Evolutionary conservation across 2,888 invertebrate genomes (phyloP), one percentile per base, ranked within the genome.

Genomic region (Liopterus haemorrhoidalis): DNA sequence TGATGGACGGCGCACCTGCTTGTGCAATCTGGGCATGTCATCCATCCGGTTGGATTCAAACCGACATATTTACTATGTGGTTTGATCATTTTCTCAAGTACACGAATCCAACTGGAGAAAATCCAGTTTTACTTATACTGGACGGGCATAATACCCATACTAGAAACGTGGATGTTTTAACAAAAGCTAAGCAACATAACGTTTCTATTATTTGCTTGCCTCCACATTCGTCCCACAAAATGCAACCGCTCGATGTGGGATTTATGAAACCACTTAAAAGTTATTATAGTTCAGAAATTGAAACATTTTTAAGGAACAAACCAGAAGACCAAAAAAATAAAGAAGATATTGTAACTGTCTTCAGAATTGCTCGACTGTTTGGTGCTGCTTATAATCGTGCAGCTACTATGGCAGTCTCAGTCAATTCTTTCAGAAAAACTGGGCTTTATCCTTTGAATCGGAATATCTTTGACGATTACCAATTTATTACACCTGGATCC

Each of bases 221-320:
- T 11, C 51, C 50, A 12, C 39, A 48, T 45, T 28, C 44, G 15
- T 48, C 41, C 16, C 37, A 50, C 48, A 61, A 63, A 42, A n/a
- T 65, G 22, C 62, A 64, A 45, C 60, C 60, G 9, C 28, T 62
- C 19, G 62, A 64, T 38, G 59, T 55, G 18, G 56, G 58, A 4
- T 59, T 66, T 20, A 64, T 63, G 61, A 56, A 58, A 4, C 55
- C 60, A 5, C 48, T 63, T n/a, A 66, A 62, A 56, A 48, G 51
- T 4, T 58, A 61, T 37, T 65, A 64, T 40, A 61, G 55, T 50
- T 58, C 62, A 42, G 41, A 50, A 24, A 41, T 41, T 32, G 15
- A 48, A 52, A 55, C 53, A 50, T 60, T 53, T 54, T 51, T 61
- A 14, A 41, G 55, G 40, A 42, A 59, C 35, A 59, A 57, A 15